Evolutionary conservation across 2,888 invertebrate species (phyloP), one percentile per base, ranked within the genome.

Genomic region (Cybosia mesomella): DNA sequence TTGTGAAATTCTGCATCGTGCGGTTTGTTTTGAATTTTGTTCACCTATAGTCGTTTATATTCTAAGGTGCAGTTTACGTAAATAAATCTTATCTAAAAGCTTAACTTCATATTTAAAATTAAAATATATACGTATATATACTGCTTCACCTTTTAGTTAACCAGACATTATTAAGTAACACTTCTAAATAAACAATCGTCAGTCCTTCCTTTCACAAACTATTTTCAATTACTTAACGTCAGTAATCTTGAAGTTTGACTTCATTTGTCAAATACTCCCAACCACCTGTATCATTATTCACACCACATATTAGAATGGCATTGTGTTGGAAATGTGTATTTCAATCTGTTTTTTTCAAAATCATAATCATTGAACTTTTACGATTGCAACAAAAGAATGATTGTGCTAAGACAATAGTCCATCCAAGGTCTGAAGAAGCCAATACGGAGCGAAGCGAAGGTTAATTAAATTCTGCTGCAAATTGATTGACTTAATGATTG

Each of bases 1-100:
- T 80, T 77, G 72, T 73, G 81, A 77, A 82, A 80, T 82, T 80
- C 73, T 43, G 70, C 77, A 58, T 66, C 53, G 61, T 65, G 68
- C 70, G 67, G 71, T 72, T 77, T 77, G 77, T 80, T 77, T 72
- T 66, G 64, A 53, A 49, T 64, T 64, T 64, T 53, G 3, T 55
- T 55, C 55, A 36, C 11, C 11, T 54, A n/a, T 54, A 34, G 36
- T 36, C n/a, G 2, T 53, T 62, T 28, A 57, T 36, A n/a, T 49
- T 49, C 9, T n/a, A 49, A 49, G n/a, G 49, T n/a, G n/a, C n/a
- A n/a, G n/a, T n/a, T n/a, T n/a, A n/a, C n/a, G n/a, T n/a, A n/a
- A n/a, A n/a, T n/a, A n/a, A n/a, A n/a, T n/a, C n/a, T n/a, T n/a
- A n/a, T n/a, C n/a, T n/a, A n/a, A n/a, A n/a, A n/a, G n/a, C n/a